Conservation (phyloP, 2,797 vertebrate species). For the Anomalospiza imberbis region DNA sequence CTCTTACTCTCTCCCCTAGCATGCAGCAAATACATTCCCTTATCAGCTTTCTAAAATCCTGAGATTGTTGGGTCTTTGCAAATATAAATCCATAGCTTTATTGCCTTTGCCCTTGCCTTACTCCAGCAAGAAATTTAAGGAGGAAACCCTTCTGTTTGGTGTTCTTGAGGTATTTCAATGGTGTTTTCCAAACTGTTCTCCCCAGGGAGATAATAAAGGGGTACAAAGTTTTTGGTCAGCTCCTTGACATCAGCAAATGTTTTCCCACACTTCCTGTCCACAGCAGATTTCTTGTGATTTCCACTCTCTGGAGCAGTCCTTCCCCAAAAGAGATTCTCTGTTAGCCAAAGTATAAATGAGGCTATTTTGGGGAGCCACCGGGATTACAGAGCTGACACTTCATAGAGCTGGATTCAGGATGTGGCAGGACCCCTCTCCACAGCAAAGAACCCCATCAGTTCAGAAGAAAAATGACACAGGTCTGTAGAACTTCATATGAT, state of each 20-base stretch:
- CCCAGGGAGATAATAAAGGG: neutral
- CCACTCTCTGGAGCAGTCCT: neutral
- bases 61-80: neutral
- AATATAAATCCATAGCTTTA: neutral
- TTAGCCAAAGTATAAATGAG: neutral
- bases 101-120: neutral
- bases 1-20: neutral
- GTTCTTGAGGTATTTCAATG: neutral
- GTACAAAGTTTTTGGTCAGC: neutral
- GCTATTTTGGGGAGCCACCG: rapidly evolving
- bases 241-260: neutral
- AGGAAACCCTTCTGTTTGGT: neutral
- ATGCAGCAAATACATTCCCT: neutral
- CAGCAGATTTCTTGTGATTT: neutral
- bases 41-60: neutral
- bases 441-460: neutral
- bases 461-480: neutral
- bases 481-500: neutral
- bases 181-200: neutral
- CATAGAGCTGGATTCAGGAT: neutral
- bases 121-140: neutral
- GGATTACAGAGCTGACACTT: neutral
- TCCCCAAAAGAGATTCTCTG: neutral
- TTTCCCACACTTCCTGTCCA: neutral
- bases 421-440: neutral